These are phyloP conservation scores for Pegoplata infirma DNA, from an alignment of 2,888 invertebrate genomes.

Conservation along the genomic window DNA sequence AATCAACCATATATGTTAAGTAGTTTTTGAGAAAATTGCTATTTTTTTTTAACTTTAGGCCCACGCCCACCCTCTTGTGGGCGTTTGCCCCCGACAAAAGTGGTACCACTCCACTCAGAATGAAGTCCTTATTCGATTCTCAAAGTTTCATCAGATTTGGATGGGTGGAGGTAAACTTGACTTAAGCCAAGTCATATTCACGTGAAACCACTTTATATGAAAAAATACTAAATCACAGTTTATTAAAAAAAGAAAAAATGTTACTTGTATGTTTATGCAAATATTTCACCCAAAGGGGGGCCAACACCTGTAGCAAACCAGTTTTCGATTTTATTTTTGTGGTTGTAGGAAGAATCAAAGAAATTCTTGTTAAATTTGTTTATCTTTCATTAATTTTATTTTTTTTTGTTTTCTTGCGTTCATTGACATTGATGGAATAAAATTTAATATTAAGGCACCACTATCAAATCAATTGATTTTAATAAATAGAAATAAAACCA, in stretches of 20 bases:
- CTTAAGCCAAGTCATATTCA: no score
- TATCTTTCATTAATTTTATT: slow-evolving; percentile 17
- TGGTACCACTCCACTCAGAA: no score
- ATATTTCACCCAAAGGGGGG: not conserved
- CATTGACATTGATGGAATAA: slow-evolving; percentile 28
- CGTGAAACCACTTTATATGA: no score
- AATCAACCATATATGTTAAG: no score
- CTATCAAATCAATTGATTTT: slow-evolving; percentile 9
- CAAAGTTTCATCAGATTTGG: no score
- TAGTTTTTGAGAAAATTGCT: no score
- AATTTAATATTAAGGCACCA: not conserved
- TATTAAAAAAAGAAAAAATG: not conserved
- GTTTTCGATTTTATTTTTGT: slow-evolving; percentile 3
- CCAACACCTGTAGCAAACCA: slow-evolving; percentile 41
- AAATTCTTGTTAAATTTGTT: slow-evolving; percentile 3
- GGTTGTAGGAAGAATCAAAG: not conserved
- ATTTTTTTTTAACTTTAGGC: no score
- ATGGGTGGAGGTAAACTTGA: no score
- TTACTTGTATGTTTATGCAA: slow-evolving; percentile 1
- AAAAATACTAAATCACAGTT: not conserved
- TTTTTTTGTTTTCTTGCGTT: slow-evolving; percentile 27
- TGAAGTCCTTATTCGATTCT: no score
- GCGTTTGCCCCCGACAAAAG: no score
- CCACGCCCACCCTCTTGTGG: no score
- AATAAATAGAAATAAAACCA: no score